phyloP scores from a whole-genome alignment of 2,888 invertebrate species.

The Ornithoptera priamus region DNA sequence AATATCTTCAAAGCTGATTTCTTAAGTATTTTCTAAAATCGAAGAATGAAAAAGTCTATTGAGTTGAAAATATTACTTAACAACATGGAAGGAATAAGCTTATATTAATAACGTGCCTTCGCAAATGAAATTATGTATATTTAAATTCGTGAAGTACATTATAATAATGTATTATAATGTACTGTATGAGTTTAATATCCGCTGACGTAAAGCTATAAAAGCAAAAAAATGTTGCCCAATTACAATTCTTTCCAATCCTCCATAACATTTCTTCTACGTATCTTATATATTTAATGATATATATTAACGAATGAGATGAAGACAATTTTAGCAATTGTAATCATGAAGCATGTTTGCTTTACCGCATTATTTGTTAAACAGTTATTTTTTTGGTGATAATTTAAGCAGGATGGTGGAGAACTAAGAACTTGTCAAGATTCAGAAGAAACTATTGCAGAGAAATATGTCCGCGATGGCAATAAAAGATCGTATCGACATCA shows the following conservation, averaged over 20 bases:
- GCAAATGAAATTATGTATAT: neutral
- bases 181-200: no score
- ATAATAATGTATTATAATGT: no score
- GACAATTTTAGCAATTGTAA: neutral
- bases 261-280: neutral
- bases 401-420: conserved; percentile 18
- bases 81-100: no score
- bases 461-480: conserved; percentile 67
- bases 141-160: no score
- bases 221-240: no score
- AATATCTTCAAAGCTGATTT: no score
- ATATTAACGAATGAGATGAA: neutral
- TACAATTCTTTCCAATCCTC: no score
- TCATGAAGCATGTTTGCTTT: neutral
- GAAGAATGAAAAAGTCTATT: no score
- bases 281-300: neutral
- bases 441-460: conserved; percentile 70
- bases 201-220: no score
- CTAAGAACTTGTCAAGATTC: conserved; percentile 50
- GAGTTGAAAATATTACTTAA: no score
- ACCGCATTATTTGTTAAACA: neutral
- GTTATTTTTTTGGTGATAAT: conserved; percentile 5
- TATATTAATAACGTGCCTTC: no score
- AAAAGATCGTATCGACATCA: conserved; percentile 73
- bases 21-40: no score